Base-by-base conservation (phyloP, 2,113 vertebrate species). In the Argyrosomus japonicus region DNA sequence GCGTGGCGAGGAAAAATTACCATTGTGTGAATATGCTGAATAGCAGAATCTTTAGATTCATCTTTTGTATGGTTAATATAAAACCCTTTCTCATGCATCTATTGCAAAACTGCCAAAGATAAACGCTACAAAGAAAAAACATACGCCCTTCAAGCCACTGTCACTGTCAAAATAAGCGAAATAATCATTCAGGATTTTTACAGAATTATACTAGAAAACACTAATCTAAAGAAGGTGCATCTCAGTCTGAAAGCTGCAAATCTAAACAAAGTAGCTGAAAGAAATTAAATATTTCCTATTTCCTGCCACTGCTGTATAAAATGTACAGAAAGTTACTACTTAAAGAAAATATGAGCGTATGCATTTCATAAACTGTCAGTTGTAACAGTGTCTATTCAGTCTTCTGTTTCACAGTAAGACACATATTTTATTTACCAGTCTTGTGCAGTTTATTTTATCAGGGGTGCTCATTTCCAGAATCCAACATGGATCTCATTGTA, bases 391-490 rank as follows among this genome's bases (percentile, higher is more conserved):
- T 68, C 17, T 25, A 4, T 23, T 27, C 29, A 58, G 21, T 61
- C 18, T 27, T 72, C 5, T 73, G 18, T 70, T 29, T 67, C 3
- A 25, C 36, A 14, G 23, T 21, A 60, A 73, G 53, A 27, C 54
- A 11, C 10, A 19, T 23, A 56, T 60, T 23, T 77, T 71, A 65
- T 79, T 50, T 5, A 21, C 53, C 57, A n/a, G 32, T 54, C 0
- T n/a, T 8, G 12, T 75, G 56, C 63, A 47, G 54, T 67, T 79
- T 17, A 48, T 77, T 68, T 78, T 72, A 72, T 88, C 85, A 72
- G 62, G 18, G 70, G n/a, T 51, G 32, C 76, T 89, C 56, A 84
- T 88, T 90, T 83, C 43, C 27, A 64, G 65, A 80, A 75, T 77
- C 79, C 53, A 25, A 17, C 73, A 58, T 62, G 81, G 51, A 88